Evolutionary conservation across 2,888 invertebrate genomes (phyloP).

Genomic region (Chironomus riparius): DNA sequence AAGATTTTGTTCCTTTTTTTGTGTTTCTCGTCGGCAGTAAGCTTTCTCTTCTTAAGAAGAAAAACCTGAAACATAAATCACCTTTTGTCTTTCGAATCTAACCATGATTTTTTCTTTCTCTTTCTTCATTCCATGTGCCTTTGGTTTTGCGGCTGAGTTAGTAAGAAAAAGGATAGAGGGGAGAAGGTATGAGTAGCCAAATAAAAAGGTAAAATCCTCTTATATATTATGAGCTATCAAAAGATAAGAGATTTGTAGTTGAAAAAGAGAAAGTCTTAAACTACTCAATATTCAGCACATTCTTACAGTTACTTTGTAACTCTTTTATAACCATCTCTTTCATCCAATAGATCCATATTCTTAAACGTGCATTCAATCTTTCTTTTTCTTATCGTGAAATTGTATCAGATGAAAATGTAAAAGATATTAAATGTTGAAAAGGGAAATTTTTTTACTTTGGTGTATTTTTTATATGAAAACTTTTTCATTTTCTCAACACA

Average conservation of each 20-base stretch:
- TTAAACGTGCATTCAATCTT: too few relatives aligned
- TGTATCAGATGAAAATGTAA: too few relatives aligned
- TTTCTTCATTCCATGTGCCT: background rate
- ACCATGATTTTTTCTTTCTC: background rate
- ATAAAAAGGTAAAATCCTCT: slow-evolving; percentile 3
- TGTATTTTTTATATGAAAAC: too few relatives aligned
- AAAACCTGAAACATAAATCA: background rate
- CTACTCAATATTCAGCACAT: background rate
- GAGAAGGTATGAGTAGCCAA: background rate
- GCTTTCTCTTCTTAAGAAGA: background rate
- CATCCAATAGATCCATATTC: too few relatives aligned
- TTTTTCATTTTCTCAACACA: too few relatives aligned
- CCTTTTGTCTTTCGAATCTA: background rate
- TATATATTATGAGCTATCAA: background rate
- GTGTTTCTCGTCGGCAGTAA: background rate
- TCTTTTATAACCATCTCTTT: too few relatives aligned
- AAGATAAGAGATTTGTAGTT: slow-evolving; percentile 7
- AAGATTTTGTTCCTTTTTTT: background rate
- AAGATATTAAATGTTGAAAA: too few relatives aligned
- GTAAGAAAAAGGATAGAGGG: too few relatives aligned
- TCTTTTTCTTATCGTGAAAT: too few relatives aligned
- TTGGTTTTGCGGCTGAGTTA: background rate
- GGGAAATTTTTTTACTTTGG: too few relatives aligned
- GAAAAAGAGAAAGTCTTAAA: background rate
- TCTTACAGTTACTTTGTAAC: background rate